A percentile compares a stretch with the other conserved stretches of the same genome.
Conservation (phyloP, 2,888 invertebrate genomes). For the Nemoura dubitans region DNA sequence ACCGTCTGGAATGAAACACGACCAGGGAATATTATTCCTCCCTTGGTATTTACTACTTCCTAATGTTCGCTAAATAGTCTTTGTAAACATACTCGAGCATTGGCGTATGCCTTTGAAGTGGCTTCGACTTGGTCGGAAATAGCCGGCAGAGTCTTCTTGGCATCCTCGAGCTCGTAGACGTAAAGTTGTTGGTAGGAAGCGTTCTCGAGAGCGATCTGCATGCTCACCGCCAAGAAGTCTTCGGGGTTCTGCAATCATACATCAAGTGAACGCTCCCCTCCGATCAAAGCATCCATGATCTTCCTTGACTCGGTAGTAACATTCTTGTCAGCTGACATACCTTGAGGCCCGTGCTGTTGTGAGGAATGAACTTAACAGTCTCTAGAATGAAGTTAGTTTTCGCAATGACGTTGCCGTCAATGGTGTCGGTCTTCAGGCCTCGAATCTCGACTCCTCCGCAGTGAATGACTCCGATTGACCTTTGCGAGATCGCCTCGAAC, state of each 20-base stretch:
- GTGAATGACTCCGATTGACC: conserved; percentile 54
- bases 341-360: conserved; percentile 40
- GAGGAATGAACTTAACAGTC: conserved; percentile 36
- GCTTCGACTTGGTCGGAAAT: not conserved
- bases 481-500: conserved; percentile 34
- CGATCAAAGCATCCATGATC: no score
- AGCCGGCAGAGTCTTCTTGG: not conserved
- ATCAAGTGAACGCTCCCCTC: not conserved
- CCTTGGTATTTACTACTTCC: not conserved
- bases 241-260: conserved; percentile 31
- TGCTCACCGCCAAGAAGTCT: conserved; percentile 41
- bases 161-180: conserved; percentile 17
- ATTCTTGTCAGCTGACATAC: conserved; percentile 24
- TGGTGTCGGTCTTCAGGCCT: conserved; percentile 55
- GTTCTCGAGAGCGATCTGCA: conserved; percentile 44
- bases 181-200: not conserved
- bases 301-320: no score
- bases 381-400: conserved; percentile 37
- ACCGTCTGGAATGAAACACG: not conserved
- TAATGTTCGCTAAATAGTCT: not conserved
- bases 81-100: conserved; percentile 16
- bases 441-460: conserved; percentile 62
- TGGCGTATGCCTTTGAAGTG: conserved; percentile 1
- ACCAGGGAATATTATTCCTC: not conserved
- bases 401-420: not conserved